Evolutionary conservation across 2,113 vertebrate genomes (phyloP), one percentile per base, ranked within the genome.

Genomic region (Zosterops pallidus): DNA sequence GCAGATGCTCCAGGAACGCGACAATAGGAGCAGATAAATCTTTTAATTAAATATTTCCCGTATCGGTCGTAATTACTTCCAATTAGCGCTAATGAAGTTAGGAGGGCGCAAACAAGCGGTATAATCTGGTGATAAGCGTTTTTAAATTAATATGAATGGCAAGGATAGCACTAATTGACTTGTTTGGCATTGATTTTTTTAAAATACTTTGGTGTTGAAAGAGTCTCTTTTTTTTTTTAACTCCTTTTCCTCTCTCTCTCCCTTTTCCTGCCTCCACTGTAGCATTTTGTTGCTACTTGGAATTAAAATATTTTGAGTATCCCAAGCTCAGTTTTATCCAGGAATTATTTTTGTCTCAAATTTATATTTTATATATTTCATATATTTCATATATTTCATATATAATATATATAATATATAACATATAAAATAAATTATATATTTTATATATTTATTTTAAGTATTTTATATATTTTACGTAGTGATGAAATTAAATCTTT

Each of bases 11-110:
- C 69, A 86, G 91, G 44, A 83, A 69, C 49, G 11, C 6, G 56
- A 62, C 81, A 88, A 74, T 44, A 49, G 82, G 3, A 67, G 37
- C 33, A 94, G 95, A 95, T 94, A 95, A 74, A 85, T 93, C 55
- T 86, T 95, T 89, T 69, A 94, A 96, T 95, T 90, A 94, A 95
- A 62, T 82, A 92, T 93, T 95, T 95, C 77, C 44, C 37, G 1
- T 93, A 94, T 92, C 86, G 24, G 63, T 83, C 3, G 15, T 87
- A 95, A 94, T 96, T 91, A 87, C 94, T 94, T 93, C 64, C 55
- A 89, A 63, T 95, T 96, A 96, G 41, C 10, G 8, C 37, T 96
- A 96, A 95, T 89, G 78, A 91, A 92, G 91, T 65, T 57, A 96
- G 78, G 68, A 88, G 22, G 67, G 83, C 39, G 78, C 75, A 95